Evolutionary conservation across 2,797 vertebrate genomes (phyloP), one percentile per base, ranked within the genome.

Genomic region (Sebastes hopkinsi): DNA sequence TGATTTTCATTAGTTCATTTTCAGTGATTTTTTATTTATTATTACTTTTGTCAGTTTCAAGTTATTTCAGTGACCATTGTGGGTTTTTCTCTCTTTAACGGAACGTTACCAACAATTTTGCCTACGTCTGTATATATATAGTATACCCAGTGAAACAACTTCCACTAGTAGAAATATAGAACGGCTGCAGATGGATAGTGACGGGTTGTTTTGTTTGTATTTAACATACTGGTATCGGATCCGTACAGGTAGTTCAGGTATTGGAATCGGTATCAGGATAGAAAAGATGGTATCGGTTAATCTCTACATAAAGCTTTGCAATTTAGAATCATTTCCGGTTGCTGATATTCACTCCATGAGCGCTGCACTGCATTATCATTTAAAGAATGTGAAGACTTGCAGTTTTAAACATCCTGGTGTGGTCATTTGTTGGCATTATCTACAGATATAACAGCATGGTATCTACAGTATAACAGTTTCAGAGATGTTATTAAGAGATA

Each of bases 171-270:
- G 46, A 50, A 50, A 50, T 50, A 50, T 50, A 20, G 16, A 50
- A 20, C 46, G 18, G 1, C 18, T 50, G 46, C 46, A 50, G 46
- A 4, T 20, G 46, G 16, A 50, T 50, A 20, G 18, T 50, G 46
- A 20, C 8, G 2, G 18, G 46, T 50, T 20, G 46, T 50, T 50
- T 50, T 50, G 46, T 18, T 54, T n/a, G 50, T 54, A n/a, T 54
- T 54, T 54, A 54, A 54, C 20, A 54, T 2, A n/a, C 20, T 54
- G 20, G 50, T n/a, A 54, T n/a, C 2, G 8, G 20, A n/a, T 54
- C 20, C 18, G 4, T 16, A n/a, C 30, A 0, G 0, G 30, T 0
- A 32, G 50, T 54, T 54, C 50, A 54, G 50, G 20, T n/a, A 54
- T 54, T n/a, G 20, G 20, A 54, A 54, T 54, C 20, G 20, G 20